phyloP scores from a whole-genome alignment of 2,888 invertebrate species.

The Xanthia icteritia region DNA sequence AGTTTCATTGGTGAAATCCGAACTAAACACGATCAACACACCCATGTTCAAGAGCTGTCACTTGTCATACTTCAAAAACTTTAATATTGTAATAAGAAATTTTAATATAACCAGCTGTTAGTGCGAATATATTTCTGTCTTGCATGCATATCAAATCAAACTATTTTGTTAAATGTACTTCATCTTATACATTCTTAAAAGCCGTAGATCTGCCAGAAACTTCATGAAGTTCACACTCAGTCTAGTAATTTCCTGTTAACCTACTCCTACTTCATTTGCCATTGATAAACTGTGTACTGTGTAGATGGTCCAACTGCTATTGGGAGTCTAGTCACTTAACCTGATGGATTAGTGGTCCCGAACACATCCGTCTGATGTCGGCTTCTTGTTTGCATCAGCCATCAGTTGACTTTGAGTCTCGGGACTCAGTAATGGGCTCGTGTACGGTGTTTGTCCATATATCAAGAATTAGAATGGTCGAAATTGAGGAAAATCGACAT shows the following conservation, averaged over 20 bases:
- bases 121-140: background rate
- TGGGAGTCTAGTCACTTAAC: constrained; percentile 42
- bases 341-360: constrained; percentile 55
- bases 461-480: background rate
- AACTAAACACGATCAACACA: background rate
- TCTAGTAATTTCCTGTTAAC: background rate
- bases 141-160: background rate
- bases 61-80: too few relatives aligned
- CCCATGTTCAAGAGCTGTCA: background rate
- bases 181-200: background rate
- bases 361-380: constrained; percentile 49
- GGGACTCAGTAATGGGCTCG: constrained; percentile 16
- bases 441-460: constrained; percentile 20
- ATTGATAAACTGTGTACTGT: constrained; percentile 4
- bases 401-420: constrained; percentile 36
- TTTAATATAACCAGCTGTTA: background rate
- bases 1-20: too few relatives aligned
- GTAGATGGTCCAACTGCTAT: constrained; percentile 19
- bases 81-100: too few relatives aligned
- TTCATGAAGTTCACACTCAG: background rate
- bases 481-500: background rate
- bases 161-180: background rate
- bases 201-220: background rate
- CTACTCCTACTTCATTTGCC: constrained; percentile 18
- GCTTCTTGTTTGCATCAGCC: constrained; percentile 53